Evolutionary conservation across 2,797 vertebrate genomes (phyloP), one percentile per base, ranked within the genome.

Genomic region (Darevskia mixta): DNA sequence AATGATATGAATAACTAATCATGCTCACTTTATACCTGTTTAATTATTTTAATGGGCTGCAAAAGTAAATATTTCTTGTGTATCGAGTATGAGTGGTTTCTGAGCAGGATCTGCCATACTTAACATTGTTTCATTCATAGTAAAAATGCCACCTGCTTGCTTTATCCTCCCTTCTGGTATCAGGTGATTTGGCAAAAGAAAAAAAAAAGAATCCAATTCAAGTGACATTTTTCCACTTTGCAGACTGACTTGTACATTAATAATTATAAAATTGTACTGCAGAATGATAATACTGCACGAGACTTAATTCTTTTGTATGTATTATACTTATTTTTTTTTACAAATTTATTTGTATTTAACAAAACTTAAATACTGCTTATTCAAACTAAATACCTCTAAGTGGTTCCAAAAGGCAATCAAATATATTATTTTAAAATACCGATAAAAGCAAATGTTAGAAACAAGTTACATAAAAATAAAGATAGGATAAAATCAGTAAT

Each of bases 21-120:
- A 91, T 84, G 76, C 71, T 69, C 29, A 87, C 71, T 89, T 81
- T 17, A 38, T 92, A 89, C 82, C 8, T 83, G 88, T 87, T 45
- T 88, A 66, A 29, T 86, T 82, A 85, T 90, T 90, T 86, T 45
- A 45, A 41, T 90, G 11, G 86, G 6, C 18, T 90, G 49, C 66
- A 87, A 79, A 90, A 10, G 80, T 1, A 85, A 89, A 13, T 89
- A 80, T 78, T 88, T 88, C 23, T 89, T 86, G 27, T 13, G 23
- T 71, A 75, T 79, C 5, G 86, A 91, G 58, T 45, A 71, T 1
- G 85, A 86, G 71, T 66, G 13, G 5, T 8, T 87, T 35, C 2
- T 83, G 61, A 3, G 32, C 29, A 41, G 49, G 5, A 83, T 86
- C 43, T 73, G 89, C 32, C 0, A 5, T 2, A 76, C 0, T 43